Conservation (phyloP, 2,888 invertebrate species). For the Litoditis marina region DNA sequence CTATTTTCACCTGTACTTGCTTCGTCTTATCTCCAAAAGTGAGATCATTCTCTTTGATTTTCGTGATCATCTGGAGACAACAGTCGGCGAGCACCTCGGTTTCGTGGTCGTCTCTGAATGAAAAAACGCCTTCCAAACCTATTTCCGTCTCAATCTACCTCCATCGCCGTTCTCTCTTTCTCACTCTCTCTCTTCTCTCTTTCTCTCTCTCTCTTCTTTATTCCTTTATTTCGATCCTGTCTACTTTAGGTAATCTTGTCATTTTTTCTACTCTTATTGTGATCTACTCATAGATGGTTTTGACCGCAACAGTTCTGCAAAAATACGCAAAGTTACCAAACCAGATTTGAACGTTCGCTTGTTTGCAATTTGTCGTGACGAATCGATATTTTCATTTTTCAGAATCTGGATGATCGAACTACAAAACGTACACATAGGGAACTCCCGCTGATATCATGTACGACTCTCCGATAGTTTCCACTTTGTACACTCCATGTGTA, state of each 20-base stretch:
- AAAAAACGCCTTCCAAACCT: no score
- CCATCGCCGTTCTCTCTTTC: no score
- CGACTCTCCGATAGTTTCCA: constrained; percentile 51
- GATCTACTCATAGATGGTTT: neutral
- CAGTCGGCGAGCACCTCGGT: constrained; percentile 47
- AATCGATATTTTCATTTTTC: neutral
- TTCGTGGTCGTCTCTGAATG: constrained; percentile 31
- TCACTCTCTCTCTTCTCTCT: no score
- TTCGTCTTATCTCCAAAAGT: constrained; percentile 22
- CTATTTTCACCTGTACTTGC: constrained; percentile 34
- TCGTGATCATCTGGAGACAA: constrained; percentile 42
- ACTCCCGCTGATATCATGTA: constrained; percentile 52
- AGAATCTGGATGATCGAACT: neutral
- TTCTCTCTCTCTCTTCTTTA: no score
- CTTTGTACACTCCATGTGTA: constrained; percentile 78
- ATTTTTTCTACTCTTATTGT: no score
- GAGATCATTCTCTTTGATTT: constrained; percentile 29
- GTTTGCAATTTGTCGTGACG: neutral
- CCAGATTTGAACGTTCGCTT: no score
- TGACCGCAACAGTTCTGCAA: no score
- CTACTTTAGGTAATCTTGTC: no score
- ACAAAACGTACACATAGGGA: constrained; percentile 29
- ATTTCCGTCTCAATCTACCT: no score
- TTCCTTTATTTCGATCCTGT: no score
- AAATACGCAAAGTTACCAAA: no score